Conservation (phyloP, 2,888 invertebrate species). For the Oxycera nigricornis region DNA sequence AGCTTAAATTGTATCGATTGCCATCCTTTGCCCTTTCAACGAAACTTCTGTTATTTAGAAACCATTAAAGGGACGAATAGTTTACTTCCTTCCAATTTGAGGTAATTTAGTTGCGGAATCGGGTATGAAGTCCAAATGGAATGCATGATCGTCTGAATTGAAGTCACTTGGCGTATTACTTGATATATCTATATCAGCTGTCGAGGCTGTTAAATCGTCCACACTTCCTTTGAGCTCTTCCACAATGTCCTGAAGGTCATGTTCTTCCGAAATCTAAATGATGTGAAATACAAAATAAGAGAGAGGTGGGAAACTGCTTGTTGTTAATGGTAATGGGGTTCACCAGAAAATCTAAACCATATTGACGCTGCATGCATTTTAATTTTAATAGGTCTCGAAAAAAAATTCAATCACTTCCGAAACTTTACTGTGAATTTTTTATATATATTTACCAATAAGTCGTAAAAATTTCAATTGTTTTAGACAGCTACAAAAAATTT, state of each 20-base stretch:
- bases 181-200: conserved; percentile 49
- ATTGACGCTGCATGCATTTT: no score
- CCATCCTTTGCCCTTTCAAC: conserved; percentile 28
- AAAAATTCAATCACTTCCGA: no score
- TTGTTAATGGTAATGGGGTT: no score
- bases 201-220: conserved; percentile 14
- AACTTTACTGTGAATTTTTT: no score
- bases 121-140: conserved; percentile 51
- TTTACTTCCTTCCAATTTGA: conserved; percentile 47
- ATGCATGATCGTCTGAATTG: conserved; percentile 53
- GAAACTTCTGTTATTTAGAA: neutral
- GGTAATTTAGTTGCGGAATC: conserved; percentile 17
- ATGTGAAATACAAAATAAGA: no score
- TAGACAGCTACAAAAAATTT: no score
- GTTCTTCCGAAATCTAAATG: conserved; percentile 30
- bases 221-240: conserved; percentile 16
- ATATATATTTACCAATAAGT: no score
- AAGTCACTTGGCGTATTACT: conserved; percentile 53
- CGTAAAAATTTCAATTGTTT: no score
- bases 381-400: no score
- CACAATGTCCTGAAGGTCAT: neutral
- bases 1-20: conserved; percentile 56
- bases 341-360: no score
- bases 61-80: neutral
- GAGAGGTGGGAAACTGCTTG: no score